Conservation (phyloP, 2,113 vertebrate species). For the Nothoprocta perdicaria region DNA sequence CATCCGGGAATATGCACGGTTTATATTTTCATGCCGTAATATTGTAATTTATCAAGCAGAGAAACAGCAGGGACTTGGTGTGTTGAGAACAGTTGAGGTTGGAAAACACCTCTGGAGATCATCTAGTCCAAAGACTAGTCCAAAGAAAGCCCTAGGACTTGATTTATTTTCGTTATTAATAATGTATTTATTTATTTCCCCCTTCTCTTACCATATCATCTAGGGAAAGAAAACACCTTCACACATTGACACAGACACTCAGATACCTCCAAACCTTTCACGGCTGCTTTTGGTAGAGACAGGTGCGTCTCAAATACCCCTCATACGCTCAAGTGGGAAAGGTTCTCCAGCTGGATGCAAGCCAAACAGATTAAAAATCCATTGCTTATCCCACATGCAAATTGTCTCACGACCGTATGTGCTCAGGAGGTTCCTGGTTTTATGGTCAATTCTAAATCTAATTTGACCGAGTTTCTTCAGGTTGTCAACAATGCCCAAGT, state of each 20-base stretch:
- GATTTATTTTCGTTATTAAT: background rate
- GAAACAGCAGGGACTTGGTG: background rate
- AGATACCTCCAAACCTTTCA: constrained; percentile 32
- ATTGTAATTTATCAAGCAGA: background rate
- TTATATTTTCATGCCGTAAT: background rate
- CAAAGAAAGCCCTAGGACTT: background rate
- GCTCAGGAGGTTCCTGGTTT: background rate
- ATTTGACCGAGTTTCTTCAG: background rate
- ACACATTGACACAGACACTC: constrained; percentile 49
- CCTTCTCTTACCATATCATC: background rate
- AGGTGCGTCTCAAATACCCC: constrained; percentile 62
- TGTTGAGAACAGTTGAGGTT: background rate
- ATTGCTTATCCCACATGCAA: constrained; percentile 1
- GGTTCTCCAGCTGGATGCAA: constrained; percentile 49
- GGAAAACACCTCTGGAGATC: too few relatives aligned
- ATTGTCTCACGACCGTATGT: background rate
- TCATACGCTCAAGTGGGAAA: constrained; percentile 65
- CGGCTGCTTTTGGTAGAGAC: constrained; percentile 51
- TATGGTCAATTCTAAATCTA: background rate
- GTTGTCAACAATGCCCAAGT: background rate
- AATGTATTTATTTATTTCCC: too few relatives aligned
- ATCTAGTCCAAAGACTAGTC: background rate
- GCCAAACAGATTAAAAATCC: constrained; percentile 55
- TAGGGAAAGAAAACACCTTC: constrained; percentile 32
- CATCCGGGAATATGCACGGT: background rate